These are phyloP conservation scores for Gymnopithys bicolor DNA, from an alignment of 2,797 vertebrate species.

Conservation along the genomic window DNA sequence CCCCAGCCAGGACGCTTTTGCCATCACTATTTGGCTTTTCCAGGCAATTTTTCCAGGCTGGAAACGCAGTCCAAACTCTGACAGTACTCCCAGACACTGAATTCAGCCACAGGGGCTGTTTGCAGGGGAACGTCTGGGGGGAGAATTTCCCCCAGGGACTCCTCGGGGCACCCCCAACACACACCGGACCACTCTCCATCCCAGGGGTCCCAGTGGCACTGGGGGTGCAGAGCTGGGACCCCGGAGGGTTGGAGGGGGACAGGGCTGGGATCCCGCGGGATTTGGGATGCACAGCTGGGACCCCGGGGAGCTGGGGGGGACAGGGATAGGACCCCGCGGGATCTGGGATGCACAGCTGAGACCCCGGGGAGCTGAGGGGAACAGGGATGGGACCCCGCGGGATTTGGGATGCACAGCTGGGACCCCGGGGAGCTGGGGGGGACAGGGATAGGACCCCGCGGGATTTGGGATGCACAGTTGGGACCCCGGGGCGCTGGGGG, in stretches of 20 bases:
- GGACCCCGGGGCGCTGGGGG: no score
- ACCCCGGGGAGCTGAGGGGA: not conserved
- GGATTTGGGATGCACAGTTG: no score
- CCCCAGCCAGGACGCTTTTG: not conserved
- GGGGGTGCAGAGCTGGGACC: not conserved
- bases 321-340: not conserved
- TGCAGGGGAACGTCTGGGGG: not conserved
- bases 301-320: no score
- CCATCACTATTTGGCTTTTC: constrained; percentile 1
- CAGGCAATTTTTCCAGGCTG: not conserved
- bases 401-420: no score
- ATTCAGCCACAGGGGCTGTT: not conserved
- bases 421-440: no score
- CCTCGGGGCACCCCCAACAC: not conserved
- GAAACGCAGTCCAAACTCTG: not conserved
- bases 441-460: no score
- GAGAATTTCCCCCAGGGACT: not conserved
- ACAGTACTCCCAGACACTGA: not conserved
- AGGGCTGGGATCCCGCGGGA: no score
- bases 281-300: no score
- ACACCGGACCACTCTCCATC: not conserved
- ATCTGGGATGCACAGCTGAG: not conserved
- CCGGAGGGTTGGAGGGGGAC: accelerated
- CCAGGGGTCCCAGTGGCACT: not conserved
- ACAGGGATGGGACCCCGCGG: no score